phyloP scores from a whole-genome alignment of 2,797 vertebrate genomes.

The Xenops minutus region DNA sequence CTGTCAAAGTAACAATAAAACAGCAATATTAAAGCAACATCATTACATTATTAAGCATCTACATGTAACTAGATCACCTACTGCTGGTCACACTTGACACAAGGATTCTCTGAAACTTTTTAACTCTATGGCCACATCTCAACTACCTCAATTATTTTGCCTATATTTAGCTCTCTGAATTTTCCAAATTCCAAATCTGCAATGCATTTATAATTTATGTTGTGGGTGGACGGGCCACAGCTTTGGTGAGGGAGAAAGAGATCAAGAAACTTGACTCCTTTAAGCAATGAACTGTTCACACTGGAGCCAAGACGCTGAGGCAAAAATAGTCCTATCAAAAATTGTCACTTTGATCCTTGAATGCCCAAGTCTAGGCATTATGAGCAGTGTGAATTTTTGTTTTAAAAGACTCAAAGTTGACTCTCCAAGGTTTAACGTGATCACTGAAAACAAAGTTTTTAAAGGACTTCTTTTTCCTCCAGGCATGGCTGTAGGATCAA shows the following conservation, averaged over 20 bases:
- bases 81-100: neutral
- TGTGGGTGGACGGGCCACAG: neutral
- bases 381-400: neutral
- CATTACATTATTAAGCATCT: too few species aligned
- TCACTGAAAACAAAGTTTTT: neutral
- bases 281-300: neutral
- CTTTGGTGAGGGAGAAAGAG: neutral
- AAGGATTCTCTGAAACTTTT: neutral
- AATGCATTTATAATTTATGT: neutral
- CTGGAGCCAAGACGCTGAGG: neutral
- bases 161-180: neutral
- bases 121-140: neutral
- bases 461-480: neutral
- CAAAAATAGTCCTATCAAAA: neutral
- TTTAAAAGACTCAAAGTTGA: neutral
- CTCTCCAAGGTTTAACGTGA: neutral
- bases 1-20: neutral
- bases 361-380: neutral
- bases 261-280: fast-evolving
- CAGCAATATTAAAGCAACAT: neutral
- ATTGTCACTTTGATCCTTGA: neutral
- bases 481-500: neutral
- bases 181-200: neutral
- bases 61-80: neutral
- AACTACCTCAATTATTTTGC: neutral